Percentiles rank a stretch among this genome's conserved stretches.
These are phyloP conservation scores for Plectus sambesii DNA, from an alignment of 1,140 invertebrate species.

Conservation along the genomic window DNA sequence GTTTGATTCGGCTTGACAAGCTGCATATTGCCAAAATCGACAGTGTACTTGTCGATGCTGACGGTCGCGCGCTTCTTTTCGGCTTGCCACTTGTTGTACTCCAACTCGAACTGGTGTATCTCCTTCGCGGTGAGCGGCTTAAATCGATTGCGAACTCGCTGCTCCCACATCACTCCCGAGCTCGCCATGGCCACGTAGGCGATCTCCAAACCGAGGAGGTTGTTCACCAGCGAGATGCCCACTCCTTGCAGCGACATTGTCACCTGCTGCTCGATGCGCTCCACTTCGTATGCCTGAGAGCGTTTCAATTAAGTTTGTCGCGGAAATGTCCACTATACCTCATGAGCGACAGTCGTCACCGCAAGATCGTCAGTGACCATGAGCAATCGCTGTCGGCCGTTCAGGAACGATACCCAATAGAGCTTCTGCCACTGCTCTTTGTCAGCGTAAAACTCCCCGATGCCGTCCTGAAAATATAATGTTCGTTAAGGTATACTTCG, in stretches of 20 bases:
- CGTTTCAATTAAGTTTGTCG: slow-evolving; percentile 33
- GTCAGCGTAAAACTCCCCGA: slow-evolving; percentile 39
- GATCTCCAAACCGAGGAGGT: slow-evolving; percentile 62
- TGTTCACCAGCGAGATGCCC: slow-evolving; percentile 83
- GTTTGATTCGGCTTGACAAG: too few relatives aligned
- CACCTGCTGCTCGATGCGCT: slow-evolving; percentile 61
- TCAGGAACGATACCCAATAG: slow-evolving; percentile 78
- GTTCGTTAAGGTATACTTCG: too few relatives aligned
- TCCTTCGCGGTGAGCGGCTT: slow-evolving; percentile 62
- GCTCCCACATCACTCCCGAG: slow-evolving; percentile 87
- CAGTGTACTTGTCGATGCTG: slow-evolving; percentile 45
- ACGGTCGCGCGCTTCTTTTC: slow-evolving; percentile 12
- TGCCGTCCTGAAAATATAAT: too few relatives aligned
- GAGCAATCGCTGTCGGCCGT: slow-evolving; percentile 79
- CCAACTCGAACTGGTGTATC: slow-evolving; percentile 60
- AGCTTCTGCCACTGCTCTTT: slow-evolving; percentile 46
- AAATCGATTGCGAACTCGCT: slow-evolving; percentile 49
- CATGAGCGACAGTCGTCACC: slow-evolving; percentile 64
- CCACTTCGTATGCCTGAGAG: slow-evolving; percentile 58
- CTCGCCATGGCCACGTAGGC: slow-evolving; percentile 73
- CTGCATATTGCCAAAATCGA: slow-evolving; percentile 64
- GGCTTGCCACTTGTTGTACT: slow-evolving; percentile 62
- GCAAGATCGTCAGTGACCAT: slow-evolving; percentile 67
- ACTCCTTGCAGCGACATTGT: slow-evolving; percentile 69
- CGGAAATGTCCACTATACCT: too few relatives aligned